These are phyloP conservation scores for Muntiacus muntjak DNA, from an alignment of 2,113 vertebrate species.

Conservation along the genomic window DNA sequence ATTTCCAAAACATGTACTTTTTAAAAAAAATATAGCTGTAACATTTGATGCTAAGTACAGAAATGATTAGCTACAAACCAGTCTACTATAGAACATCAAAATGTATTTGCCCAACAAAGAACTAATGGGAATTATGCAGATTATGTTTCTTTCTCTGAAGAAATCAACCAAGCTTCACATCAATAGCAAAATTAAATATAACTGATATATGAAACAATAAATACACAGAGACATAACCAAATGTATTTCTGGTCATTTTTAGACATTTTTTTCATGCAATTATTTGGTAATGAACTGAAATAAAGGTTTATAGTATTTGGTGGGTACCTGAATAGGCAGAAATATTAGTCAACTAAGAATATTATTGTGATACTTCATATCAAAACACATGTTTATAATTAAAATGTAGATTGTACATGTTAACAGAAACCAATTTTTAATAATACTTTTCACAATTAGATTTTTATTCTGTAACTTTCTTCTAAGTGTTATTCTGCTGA, in stretches of 20 bases:
- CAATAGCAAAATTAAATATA: slow-evolving; percentile 73
- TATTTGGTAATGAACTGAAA: slow-evolving; percentile 55
- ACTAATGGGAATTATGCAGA: slow-evolving; percentile 79
- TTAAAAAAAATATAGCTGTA: slow-evolving; percentile 41
- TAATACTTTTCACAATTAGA: slow-evolving; percentile 46
- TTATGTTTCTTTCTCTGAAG: slow-evolving; percentile 75
- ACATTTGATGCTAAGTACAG: slow-evolving; percentile 76
- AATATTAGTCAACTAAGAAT: slow-evolving; percentile 57
- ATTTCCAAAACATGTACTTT: slow-evolving; percentile 65
- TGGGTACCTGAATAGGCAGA: slow-evolving; percentile 56
- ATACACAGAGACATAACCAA: slow-evolving; percentile 55
- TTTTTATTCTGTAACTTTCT: slow-evolving; percentile 47
- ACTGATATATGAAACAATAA: slow-evolving; percentile 69
- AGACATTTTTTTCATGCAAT: slow-evolving; percentile 69
- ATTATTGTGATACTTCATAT: slow-evolving; percentile 29
- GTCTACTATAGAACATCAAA: slow-evolving; percentile 74
- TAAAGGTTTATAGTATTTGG: slow-evolving; percentile 57
- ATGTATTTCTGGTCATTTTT: slow-evolving; percentile 72
- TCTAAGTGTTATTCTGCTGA: slow-evolving; percentile 30
- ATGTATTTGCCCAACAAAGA: slow-evolving; percentile 72
- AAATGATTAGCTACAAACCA: slow-evolving; percentile 77
- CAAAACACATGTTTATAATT: slow-evolving; percentile 48
- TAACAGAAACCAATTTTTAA: slow-evolving; percentile 53
- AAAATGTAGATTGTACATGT: slow-evolving; percentile 16
- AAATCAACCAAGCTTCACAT: slow-evolving; percentile 76